These are phyloP conservation scores for Nasonia vitripennis DNA, from an alignment of 1,140 invertebrate species.

Conservation along the genomic window DNA sequence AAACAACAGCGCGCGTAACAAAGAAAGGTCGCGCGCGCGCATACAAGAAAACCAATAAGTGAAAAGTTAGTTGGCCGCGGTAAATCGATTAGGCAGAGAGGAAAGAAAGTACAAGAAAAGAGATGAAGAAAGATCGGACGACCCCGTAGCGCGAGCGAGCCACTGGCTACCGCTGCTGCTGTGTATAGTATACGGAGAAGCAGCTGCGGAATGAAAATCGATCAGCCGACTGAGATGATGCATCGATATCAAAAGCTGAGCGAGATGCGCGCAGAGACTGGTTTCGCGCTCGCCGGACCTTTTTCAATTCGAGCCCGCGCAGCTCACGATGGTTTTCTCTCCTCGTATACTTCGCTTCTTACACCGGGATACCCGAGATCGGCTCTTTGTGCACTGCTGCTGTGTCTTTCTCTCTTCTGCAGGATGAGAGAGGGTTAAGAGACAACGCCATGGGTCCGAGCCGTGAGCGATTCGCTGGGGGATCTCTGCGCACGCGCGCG, in stretches of 20 bases:
- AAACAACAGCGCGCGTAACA: too few species aligned
- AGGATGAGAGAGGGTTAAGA: not conserved
- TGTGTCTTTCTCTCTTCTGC: not conserved
- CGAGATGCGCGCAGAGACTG: constrained; percentile 65
- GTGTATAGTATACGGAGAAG: constrained; percentile 25
- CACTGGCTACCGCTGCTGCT: constrained; percentile 58
- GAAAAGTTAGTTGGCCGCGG: constrained; percentile 44
- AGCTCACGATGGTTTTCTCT: too few species aligned
- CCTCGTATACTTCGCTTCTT: not conserved
- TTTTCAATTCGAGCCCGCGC: not conserved
- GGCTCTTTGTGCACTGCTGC: not conserved
- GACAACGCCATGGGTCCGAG: not conserved
- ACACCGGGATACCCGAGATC: not conserved
- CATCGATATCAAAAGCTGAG: constrained; percentile 72
- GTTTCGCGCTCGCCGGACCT: constrained; percentile 53
- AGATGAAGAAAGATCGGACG: constrained; percentile 9
- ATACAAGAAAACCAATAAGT: constrained; percentile 23
- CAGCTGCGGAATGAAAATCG: constrained; percentile 73
- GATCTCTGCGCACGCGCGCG: too few species aligned
- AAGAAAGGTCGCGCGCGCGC: too few species aligned
- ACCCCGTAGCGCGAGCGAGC: constrained; percentile 52
- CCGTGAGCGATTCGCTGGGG: not conserved
- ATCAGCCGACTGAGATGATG: constrained; percentile 74
- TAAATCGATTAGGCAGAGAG: constrained; percentile 37
- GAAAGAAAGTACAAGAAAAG: constrained; percentile 25